These are phyloP conservation scores for Diabrotica virgifera DNA, from an alignment of 1,140 invertebrate species.

Conservation along the genomic window DNA sequence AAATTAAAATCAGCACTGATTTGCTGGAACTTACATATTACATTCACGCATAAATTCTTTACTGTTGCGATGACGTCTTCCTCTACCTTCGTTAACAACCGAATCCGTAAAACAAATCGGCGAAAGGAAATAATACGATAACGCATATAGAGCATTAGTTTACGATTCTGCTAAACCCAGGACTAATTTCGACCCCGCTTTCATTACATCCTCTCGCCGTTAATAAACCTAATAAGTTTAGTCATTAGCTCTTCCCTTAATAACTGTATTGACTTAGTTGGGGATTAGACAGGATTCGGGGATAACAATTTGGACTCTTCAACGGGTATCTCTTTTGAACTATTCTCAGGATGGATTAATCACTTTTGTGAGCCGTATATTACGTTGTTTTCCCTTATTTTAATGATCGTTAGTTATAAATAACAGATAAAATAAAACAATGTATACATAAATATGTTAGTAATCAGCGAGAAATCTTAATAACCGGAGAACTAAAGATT, in stretches of 20 bases:
- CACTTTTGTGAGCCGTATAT: too few relatives aligned
- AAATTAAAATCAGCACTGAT: too few relatives aligned
- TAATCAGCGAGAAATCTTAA: too few relatives aligned
- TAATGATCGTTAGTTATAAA: too few relatives aligned
- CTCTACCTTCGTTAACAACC: not conserved
- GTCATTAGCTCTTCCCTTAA: not conserved
- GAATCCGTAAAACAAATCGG: not conserved
- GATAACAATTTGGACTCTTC: not conserved
- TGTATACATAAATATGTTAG: too few relatives aligned
- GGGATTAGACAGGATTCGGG: not conserved
- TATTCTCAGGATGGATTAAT: not conserved
- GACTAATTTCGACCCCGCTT: conserved; percentile 1
- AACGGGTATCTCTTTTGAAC: not conserved
- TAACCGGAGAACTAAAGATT: too few relatives aligned
- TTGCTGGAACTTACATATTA: too few relatives aligned
- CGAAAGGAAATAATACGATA: conserved; percentile 1
- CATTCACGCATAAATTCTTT: too few relatives aligned
- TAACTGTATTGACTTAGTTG: conserved; percentile 2
- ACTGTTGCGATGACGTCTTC: too few relatives aligned
- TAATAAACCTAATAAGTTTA: conserved; percentile 3
- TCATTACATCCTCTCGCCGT: not conserved
- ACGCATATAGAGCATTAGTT: not conserved
- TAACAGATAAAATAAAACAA: too few relatives aligned
- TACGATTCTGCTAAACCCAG: not conserved
- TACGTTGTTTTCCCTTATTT: too few relatives aligned